Base-by-base conservation (phyloP, 2,888 invertebrate species). In the Pollenia amentaria region DNA sequence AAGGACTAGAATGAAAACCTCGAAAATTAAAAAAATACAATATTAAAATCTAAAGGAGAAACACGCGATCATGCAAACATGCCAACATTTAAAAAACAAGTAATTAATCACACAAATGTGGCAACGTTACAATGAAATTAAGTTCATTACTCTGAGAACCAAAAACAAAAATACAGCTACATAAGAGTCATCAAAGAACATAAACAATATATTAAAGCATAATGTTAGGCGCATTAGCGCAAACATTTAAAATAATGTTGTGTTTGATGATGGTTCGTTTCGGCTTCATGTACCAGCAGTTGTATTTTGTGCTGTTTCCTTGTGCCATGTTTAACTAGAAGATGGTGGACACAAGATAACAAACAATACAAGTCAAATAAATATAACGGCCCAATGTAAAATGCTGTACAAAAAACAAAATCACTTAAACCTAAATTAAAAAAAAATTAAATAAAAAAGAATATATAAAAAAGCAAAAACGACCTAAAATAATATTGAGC, bases 41-140 rank as follows among this genome's bases (percentile, higher is more conserved):
- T 48, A 65, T 51, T 60, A 46, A 73, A 18, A 65, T 14, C 38
- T 18, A 81, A 60, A 51, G 40, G 40, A 57, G 38, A 21, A 80
- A 77, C 79, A 87, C 83, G 73, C 84, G 57, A 87, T 88, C 88
- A 87, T 81, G 88, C 89, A 89, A 88, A 89, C 88, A 87, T 84
- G 88, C 88, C 89, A 87, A 88, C 83, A 80, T 83, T 83, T 83
- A 72, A 81, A 83, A 73, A 87, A 87, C 84, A 88, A 87, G 87
- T 85, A 89, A 89, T 89, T 89, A 89, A 88, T 84, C 88, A 86
- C 73, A 55, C 48, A 75, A 78, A 62, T 82, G 78, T 82, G 78
- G 78, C 78, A 82, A 85, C 69, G 51, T 82, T 85, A 69, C 77
- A 67, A 44, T 73, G 21, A 84, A 85, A 73, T 77, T 81, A 81